Base-by-base conservation (phyloP, 1,140 invertebrate genomes). In the Helicorthomorpha holstii region DNA sequence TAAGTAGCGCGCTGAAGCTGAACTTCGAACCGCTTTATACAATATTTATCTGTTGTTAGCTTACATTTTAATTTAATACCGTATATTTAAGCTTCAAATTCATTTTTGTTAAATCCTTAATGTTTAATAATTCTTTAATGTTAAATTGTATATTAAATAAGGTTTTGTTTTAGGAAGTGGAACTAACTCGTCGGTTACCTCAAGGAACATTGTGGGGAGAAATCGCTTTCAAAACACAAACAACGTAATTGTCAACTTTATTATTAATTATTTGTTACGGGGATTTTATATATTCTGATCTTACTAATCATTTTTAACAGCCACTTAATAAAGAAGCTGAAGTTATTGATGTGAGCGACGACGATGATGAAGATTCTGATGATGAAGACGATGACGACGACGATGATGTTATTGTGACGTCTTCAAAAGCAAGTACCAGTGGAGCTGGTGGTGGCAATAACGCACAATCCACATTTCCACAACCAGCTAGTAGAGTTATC, bases 291-390 rank as follows among this genome's bases (percentile, higher is more conserved):
- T n/a, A n/a, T n/a, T n/a, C n/a, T n/a, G n/a, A n/a, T n/a, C n/a
- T n/a, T n/a, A n/a, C n/a, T n/a, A n/a, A n/a, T n/a, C n/a, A n/a
- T n/a, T n/a, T n/a, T n/a, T n/a, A n/a, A n/a, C n/a, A n/a, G n/a
- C n/a, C n/a, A n/a, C n/a, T n/a, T n/a, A n/a, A n/a, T n/a, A n/a
- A 25, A 4, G 44, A 22, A 12, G 25, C 44, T 7, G 44, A 52
- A 38, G 25, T 52, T 2, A 52, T 52, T 19, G 51, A 52, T 42
- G 19, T 52, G n/a, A 49, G 51, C 23, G 51, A 52, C 24, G 51
- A 7, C 3, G 50, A 51, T 27, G 50, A 46, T 3, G 50, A 46
- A 10, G 42, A 25, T 4, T 24, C 26, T 22, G 45, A 16, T 23
- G 49, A 22, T 22, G 25, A 25, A 22, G 19, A 4, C 3, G 51